Base-by-base conservation (phyloP, 2,113 vertebrate species). In the Oophaga pumilio region DNA sequence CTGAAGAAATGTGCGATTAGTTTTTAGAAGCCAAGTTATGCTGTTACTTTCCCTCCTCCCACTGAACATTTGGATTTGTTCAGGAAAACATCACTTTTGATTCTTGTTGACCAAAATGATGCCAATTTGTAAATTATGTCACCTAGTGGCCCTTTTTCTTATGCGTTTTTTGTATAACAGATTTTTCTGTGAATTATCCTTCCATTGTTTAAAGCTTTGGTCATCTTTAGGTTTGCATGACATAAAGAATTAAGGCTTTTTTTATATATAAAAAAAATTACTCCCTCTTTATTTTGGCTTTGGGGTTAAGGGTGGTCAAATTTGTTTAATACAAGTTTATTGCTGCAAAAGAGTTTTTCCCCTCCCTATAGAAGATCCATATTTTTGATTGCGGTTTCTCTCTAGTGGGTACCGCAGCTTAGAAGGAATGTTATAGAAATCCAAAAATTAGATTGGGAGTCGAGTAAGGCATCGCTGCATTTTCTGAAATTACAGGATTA, bases 1-100 rank as follows among this genome's bases (percentile, higher is more conserved):
- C 97, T 0, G 98, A 99, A 95, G 98, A 99, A 93, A 99, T 99
- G 98, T 97, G 96, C 64, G 97, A 99, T 95, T 99, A 95, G 96
- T 91, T 86, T 89, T 85, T 88, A 90, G 89, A 90, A 93, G 95
- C 90, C 91, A 91, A 94, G 92, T 94, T 91, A 90, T 89, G 91
- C 91, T 89, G 92, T 93, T 91, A 91, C 92, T 91, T 91, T 94
- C 92, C 86, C 86, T 87, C 86, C 68, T 87, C 79, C 86, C n/a
- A 20, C 69, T 94, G 91, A 91, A 91, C 94, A 93, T 92, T 43
- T 90, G 90, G 89, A 89, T 91, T 93, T 93, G 93, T 95, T 94
- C 93, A 90, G 90, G 91, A 91, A 93, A 95, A 94, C 93, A 93
- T 94, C 95, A 94, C 96, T 95, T 95, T 94, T 94, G 95, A 95